A percentile compares a stretch with the other conserved stretches of the same genome.
Conservation (phyloP, 2,888 invertebrate genomes). For the Acrocyrtus sp. region DNA sequence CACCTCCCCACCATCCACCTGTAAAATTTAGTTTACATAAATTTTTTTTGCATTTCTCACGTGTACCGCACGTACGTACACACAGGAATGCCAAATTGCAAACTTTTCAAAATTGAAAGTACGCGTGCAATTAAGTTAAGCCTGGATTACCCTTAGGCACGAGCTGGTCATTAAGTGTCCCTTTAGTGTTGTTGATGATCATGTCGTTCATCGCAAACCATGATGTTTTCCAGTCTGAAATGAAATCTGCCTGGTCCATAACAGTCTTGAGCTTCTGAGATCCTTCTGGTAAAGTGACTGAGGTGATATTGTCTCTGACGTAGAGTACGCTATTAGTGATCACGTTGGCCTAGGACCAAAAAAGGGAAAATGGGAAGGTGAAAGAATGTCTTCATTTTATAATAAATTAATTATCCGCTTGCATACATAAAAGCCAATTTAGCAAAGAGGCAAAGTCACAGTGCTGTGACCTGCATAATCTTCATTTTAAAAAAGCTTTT, state of each 20-base stretch:
- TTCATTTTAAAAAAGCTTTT: not conserved
- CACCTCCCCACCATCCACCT: conserved; percentile 60
- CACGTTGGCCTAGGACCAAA: conserved; percentile 44
- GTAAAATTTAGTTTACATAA: not conserved
- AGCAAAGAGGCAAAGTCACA: not conserved
- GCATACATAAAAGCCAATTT: not conserved
- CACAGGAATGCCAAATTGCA: no score
- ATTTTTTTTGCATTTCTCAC: not conserved
- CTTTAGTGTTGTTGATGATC: conserved; percentile 48
- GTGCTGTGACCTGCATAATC: not conserved
- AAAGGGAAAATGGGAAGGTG: no score
- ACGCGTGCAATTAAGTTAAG: no score
- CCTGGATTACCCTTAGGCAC: conserved; percentile 58
- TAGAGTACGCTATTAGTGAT: conserved; percentile 47
- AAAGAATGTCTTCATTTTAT: not conserved
- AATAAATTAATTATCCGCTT: no score
- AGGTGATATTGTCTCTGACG: conserved; percentile 40
- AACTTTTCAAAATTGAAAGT: conserved; percentile 1
- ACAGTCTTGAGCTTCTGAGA: conserved; percentile 59
- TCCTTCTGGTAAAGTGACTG: conserved; percentile 49
- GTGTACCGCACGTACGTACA: not conserved
- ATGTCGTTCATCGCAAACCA: conserved; percentile 56
- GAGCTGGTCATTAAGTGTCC: conserved; percentile 52
- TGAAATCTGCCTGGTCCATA: conserved; percentile 53
- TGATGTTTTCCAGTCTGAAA: conserved; percentile 55